Evolutionary conservation across 1,140 invertebrate species (phyloP).

Genomic region (Drosophila teissieri): DNA sequence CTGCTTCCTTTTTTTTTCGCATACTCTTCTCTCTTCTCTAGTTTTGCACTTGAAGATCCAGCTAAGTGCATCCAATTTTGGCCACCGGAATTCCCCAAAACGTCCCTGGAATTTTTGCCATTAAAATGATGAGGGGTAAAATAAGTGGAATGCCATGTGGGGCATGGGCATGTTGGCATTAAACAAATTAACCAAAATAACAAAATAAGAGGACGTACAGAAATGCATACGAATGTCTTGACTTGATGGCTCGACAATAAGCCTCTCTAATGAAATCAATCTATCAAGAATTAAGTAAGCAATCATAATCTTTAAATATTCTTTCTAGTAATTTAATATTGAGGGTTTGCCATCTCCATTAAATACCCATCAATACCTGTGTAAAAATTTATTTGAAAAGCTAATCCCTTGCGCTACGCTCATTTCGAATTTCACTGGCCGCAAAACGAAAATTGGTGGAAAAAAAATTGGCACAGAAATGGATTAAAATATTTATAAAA

Average conservation of each 20-base stretch:
- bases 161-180: slow-evolving; percentile 13
- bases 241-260: slow-evolving; percentile 10
- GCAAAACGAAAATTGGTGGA: background rate
- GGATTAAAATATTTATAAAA: slow-evolving; percentile 18
- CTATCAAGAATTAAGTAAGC: too few relatives aligned
- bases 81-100: slow-evolving; percentile 42
- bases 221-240: slow-evolving; percentile 27
- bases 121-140: slow-evolving; percentile 8
- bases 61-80: slow-evolving; percentile 30
- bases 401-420: background rate
- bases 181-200: slow-evolving; percentile 32
- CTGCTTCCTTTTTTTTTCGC: background rate
- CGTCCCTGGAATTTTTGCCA: slow-evolving; percentile 12
- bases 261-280: slow-evolving; percentile 16
- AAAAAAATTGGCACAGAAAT: background rate
- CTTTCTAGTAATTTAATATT: background rate
- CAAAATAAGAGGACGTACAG: slow-evolving; percentile 5
- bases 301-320: too few relatives aligned
- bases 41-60: slow-evolving; percentile 10
- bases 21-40: slow-evolving; percentile 15
- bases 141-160: background rate
- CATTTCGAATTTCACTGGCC: background rate
- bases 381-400: slow-evolving; percentile 13
- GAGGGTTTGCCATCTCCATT: background rate
- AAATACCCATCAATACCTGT: background rate